Base-by-base conservation (phyloP, 35 echinoderm and acorn worm genomes). In the Lytechinus variegatus region DNA sequence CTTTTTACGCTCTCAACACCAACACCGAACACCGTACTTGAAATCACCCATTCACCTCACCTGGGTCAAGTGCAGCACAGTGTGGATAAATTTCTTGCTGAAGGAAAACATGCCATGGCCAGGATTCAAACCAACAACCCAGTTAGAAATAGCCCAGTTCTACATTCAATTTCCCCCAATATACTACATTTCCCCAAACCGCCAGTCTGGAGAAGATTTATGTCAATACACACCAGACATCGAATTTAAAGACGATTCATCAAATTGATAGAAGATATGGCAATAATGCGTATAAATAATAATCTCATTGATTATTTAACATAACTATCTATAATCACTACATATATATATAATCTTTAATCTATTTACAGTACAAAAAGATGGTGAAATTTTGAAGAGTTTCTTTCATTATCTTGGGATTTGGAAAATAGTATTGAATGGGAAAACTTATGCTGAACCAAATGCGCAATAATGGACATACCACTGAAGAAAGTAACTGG, bases 291-390 rank as follows among this genome's bases (percentile, higher is more conserved):
- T 66, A 66, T 71, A 21, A 24, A 71, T 71, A 71, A 71, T 71
- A 21, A 21, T 71, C 16, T 71, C 16, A 71, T 71, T 19, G 24
- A 71, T 71, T 19, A 71, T 71, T 71, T 71, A 71, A 71, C 61
- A 71, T 71, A 71, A 5, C 61, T 71, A 71, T 71, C 61, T 71
- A 71, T 71, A 71, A 19, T 71, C 24, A 71, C 61, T 71, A 71
- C 61, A 71, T 71, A 71, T 71, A 71, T 71, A 71, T 71, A 71
- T 71, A 71, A 71, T 71, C 61, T 71, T 14, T 71, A 21, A 71
- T 71, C 61, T 71, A 71, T 71, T 71, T 71, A 71, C 61, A 71
- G 61, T 71, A 71, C 61, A 71, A 71, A 44, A 71, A 71, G 61
- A 14, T 71, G 61, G 24, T 19, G 13, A 71, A 71, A 71, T 71